Conservation (phyloP, 2,888 invertebrate genomes). For the Spilosoma lubricipeda region DNA sequence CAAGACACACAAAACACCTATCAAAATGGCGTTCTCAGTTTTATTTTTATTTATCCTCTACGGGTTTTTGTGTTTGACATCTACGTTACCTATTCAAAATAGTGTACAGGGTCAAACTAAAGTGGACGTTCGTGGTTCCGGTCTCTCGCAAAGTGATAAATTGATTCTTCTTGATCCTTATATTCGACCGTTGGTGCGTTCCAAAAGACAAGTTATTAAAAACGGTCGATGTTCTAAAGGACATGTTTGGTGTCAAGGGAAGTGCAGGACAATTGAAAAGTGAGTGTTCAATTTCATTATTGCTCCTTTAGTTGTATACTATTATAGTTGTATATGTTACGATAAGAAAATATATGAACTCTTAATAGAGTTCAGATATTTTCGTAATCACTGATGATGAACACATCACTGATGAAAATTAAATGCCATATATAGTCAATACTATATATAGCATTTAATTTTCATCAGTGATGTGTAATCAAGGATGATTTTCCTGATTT, state of each 20-base stretch:
- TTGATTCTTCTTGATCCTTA: background rate
- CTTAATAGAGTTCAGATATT: no score
- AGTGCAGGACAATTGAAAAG: background rate
- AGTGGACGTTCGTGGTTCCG: background rate
- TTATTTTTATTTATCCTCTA: conserved; percentile 1
- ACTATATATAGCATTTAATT: background rate
- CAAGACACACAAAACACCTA: background rate
- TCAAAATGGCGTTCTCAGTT: background rate
- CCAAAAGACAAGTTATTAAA: background rate
- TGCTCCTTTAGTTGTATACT: background rate
- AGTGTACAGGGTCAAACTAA: conserved; percentile 1
- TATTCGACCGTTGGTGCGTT: background rate
- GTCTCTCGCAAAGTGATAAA: conserved; percentile 1
- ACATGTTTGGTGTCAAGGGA: background rate
- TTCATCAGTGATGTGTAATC: background rate
- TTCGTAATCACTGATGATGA: no score
- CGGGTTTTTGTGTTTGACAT: background rate
- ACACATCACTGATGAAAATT: no score
- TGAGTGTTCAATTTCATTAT: background rate
- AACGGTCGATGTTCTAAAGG: background rate
- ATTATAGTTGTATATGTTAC: no score
- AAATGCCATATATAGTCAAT: no score
- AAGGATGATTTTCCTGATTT: background rate
- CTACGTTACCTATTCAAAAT: background rate
- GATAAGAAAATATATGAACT: no score